Conservation (phyloP, 2,888 invertebrate species). For the Crioceris asparagi region DNA sequence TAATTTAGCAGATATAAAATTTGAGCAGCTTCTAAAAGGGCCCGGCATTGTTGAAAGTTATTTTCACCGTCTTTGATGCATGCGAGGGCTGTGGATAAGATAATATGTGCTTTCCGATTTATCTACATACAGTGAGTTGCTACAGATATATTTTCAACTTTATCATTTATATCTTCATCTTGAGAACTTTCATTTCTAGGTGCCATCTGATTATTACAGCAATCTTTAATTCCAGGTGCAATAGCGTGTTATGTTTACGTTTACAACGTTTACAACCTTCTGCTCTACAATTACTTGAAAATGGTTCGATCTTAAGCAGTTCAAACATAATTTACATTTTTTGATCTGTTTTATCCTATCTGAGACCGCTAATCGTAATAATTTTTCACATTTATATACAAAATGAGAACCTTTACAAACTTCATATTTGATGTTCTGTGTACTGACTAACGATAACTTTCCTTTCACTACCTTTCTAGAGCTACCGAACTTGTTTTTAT, state of each 20-base stretch:
- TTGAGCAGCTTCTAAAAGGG: slow-evolving; percentile 1
- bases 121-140: slow-evolving; percentile 1
- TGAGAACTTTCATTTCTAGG: not conserved
- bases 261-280: slow-evolving; percentile 3
- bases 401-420: slow-evolving; percentile 7
- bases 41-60: not conserved
- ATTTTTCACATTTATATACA: slow-evolving; percentile 9
- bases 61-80: not conserved
- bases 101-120: slow-evolving; percentile 1
- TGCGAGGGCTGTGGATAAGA: slow-evolving; percentile 3
- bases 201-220: no score
- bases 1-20: slow-evolving; percentile 3
- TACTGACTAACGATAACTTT: slow-evolving; percentile 3
- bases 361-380: not conserved
- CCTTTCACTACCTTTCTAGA: not conserved
- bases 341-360: slow-evolving; percentile 5
- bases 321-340: slow-evolving; percentile 9
- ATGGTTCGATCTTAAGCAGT: slow-evolving; percentile 6
- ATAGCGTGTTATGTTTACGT: slow-evolving; percentile 1
- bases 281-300: slow-evolving; percentile 1
- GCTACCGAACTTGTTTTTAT: not conserved
- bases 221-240: not conserved
- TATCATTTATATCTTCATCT: not conserved
- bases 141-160: slow-evolving; percentile 1
- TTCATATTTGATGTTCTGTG: not conserved